Percentiles rank a stretch among this genome's conserved stretches.
Evolutionary conservation across 2,797 vertebrate genomes (phyloP).

Genomic region (Stomatorhinus walkeri): DNA sequence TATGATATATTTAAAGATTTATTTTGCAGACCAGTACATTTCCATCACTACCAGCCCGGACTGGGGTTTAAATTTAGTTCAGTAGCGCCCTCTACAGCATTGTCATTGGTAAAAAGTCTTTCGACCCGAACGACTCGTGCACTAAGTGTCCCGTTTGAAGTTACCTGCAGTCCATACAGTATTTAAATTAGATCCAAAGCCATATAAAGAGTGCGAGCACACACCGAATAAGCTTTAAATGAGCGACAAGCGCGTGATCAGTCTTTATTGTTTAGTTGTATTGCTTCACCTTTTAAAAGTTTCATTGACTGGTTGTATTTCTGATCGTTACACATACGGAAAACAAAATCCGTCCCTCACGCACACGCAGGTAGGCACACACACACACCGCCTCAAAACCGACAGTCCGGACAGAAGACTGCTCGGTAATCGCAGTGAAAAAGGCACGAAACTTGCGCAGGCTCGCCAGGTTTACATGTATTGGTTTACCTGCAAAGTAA

Average conservation of each 20-base stretch:
- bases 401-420: background rate
- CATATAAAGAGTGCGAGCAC: background rate
- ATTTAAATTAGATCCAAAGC: background rate
- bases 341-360: background rate
- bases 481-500: background rate
- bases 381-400: background rate
- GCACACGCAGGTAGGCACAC: background rate
- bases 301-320: background rate
- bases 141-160: background rate
- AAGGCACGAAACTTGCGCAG: background rate
- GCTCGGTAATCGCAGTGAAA: background rate
- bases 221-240: background rate
- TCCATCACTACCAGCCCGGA: background rate
- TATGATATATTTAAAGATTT: background rate
- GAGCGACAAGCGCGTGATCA: background rate
- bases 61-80: background rate
- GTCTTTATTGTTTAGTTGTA: background rate
- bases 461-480: background rate
- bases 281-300: background rate
- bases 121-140: background rate
- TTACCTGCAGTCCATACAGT: background rate
- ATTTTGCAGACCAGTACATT: background rate
- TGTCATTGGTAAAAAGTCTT: background rate
- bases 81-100: background rate
- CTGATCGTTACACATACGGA: background rate